phyloP scores from a whole-genome alignment of 2,888 invertebrate species.

The Cephus sareptanus region DNA sequence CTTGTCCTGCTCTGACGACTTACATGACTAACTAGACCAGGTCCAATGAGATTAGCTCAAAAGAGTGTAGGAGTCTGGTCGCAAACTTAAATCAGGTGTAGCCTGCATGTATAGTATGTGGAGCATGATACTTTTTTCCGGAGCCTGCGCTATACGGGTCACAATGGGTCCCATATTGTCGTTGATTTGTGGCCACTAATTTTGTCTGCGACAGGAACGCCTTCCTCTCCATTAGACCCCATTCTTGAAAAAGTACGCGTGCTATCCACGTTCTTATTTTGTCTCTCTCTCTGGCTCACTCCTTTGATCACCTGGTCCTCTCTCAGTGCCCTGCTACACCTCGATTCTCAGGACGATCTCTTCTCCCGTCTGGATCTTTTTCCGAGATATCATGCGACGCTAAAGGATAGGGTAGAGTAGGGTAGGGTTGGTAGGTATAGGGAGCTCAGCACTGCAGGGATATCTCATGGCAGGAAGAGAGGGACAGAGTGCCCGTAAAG shows the following conservation, averaged over 20 bases:
- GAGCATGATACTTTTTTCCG: background rate
- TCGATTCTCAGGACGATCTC: slow-evolving; percentile 29
- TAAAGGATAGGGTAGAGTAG: background rate
- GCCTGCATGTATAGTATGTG: background rate
- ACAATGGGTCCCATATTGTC: slow-evolving; percentile 47
- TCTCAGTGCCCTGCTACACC: slow-evolving; percentile 17
- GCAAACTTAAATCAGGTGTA: background rate
- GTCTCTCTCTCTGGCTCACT: background rate
- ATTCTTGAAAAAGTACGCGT: slow-evolving; percentile 44
- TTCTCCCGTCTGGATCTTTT: slow-evolving; percentile 17
- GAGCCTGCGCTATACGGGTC: slow-evolving; percentile 11
- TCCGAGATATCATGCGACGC: slow-evolving; percentile 11
- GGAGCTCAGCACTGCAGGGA: background rate
- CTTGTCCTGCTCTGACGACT: background rate
- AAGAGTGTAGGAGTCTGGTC: background rate
- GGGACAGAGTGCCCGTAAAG: slow-evolving; percentile 5
- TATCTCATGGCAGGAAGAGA: background rate
- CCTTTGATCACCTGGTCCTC: background rate
- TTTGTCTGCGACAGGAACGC: slow-evolving; percentile 50
- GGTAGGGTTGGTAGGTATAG: background rate
- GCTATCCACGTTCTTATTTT: background rate
- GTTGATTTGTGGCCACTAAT: slow-evolving; percentile 63
- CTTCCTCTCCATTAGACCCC: slow-evolving; percentile 54
- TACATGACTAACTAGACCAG: background rate
- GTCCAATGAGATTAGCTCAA: background rate